Percentiles rank a stretch among this genome's conserved stretches.
These are phyloP conservation scores for Orthosia gracilis DNA, from an alignment of 2,888 invertebrate species.

Conservation along the genomic window DNA sequence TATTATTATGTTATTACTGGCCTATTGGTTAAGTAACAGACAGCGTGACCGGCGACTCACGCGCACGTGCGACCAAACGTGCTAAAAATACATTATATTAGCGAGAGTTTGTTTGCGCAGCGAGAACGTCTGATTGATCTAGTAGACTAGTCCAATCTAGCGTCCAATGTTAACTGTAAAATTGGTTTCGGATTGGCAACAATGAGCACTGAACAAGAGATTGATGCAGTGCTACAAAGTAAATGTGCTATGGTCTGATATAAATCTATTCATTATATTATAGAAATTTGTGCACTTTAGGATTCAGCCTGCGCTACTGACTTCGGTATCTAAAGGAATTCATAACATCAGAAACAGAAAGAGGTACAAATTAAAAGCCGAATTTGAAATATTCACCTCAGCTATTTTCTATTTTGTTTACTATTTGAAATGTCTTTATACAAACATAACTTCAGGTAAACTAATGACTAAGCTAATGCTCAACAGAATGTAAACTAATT, in stretches of 20 bases:
- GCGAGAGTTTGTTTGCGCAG: conserved; percentile 43
- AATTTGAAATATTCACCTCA: not conserved
- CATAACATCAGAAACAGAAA: not conserved
- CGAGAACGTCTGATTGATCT: conserved; percentile 37
- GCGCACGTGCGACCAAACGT: conserved; percentile 62
- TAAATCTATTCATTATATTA: not conserved
- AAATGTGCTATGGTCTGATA: not conserved
- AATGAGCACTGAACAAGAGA: conserved; percentile 19
- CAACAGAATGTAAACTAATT: conserved; percentile 40
- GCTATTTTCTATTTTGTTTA: not conserved
- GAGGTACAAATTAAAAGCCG: not conserved
- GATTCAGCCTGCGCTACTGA: not conserved
- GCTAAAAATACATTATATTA: conserved; percentile 60
- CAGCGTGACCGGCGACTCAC: conserved; percentile 34
- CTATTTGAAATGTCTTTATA: not conserved
- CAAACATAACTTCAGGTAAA: conserved; percentile 12
- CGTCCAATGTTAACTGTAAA: conserved; percentile 39
- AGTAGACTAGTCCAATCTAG: conserved; percentile 27
- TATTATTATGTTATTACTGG: conserved; percentile 46
- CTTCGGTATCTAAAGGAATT: not conserved
- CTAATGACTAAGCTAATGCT: conserved; percentile 38
- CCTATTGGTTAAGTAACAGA: conserved; percentile 44
- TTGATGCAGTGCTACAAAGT: conserved; percentile 18
- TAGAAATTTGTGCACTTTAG: not conserved
- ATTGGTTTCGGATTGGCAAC: conserved; percentile 36